These are phyloP conservation scores for Lutraria rhynchaena DNA, from an alignment of 1,140 invertebrate genomes.

Conservation along the genomic window DNA sequence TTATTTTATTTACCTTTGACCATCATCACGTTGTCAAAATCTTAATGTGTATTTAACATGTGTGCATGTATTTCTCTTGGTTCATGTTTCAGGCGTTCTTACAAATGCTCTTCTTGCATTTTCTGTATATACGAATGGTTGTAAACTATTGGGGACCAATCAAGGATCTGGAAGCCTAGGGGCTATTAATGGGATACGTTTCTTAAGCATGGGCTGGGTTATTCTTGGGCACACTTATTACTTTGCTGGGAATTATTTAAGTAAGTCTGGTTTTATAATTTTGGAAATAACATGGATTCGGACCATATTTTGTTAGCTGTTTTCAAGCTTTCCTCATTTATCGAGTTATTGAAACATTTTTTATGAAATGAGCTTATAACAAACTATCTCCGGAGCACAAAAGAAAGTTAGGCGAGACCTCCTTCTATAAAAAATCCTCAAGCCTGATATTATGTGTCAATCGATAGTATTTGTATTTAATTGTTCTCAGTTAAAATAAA, in stretches of 20 bases:
- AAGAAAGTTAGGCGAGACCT: neutral
- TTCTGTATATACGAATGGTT: constrained; percentile 72
- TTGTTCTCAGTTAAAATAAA: too few species aligned
- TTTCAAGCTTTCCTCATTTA: too few species aligned
- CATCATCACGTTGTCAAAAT: neutral
- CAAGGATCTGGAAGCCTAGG: constrained; percentile 65
- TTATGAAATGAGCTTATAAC: neutral
- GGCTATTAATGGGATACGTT: constrained; percentile 78
- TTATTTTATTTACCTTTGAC: neutral
- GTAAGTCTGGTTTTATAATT: constrained; percentile 1
- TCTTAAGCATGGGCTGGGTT: constrained; percentile 95
- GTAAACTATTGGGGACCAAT: constrained; percentile 66
- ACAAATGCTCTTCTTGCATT: constrained; percentile 66
- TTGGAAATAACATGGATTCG: too few species aligned
- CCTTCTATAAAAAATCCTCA: too few species aligned
- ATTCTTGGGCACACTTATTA: constrained; percentile 91
- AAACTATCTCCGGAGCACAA: neutral
- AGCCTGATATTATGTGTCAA: too few species aligned
- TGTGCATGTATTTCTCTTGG: neutral
- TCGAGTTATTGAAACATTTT: too few species aligned
- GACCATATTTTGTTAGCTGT: neutral
- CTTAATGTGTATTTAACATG: neutral
- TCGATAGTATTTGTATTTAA: too few species aligned
- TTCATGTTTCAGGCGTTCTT: constrained; percentile 62
- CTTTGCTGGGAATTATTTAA: constrained; percentile 49